phyloP scores from a whole-genome alignment of 2,113 vertebrate genomes.

The Ailuropoda melanoleuca region DNA sequence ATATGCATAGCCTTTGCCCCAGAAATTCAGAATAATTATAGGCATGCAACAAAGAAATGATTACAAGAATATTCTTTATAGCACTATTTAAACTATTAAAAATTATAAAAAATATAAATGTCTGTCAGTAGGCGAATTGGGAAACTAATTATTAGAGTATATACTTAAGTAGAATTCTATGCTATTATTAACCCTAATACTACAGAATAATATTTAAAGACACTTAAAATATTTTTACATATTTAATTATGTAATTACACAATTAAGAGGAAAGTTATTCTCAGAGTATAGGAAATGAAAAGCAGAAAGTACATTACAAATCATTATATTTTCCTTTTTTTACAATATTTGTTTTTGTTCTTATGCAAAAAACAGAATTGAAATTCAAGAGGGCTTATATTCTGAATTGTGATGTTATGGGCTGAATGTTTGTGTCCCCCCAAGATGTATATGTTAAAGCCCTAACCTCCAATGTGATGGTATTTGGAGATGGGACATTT shows the following conservation, averaged over 20 bases:
- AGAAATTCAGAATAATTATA: constrained; percentile 49
- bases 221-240: constrained; percentile 21
- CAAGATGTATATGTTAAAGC: background rate
- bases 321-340: background rate
- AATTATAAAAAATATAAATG: constrained; percentile 40
- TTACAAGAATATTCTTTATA: constrained; percentile 25
- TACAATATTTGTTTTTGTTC: background rate
- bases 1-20: background rate
- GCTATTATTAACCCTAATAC: background rate
- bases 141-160: background rate
- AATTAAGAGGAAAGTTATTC: background rate
- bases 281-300: constrained; percentile 25
- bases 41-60: background rate
- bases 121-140: background rate
- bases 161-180: background rate
- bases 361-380: background rate
- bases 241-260: background rate
- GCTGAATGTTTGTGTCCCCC: background rate
- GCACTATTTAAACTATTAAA: constrained; percentile 6
- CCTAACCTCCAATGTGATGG: background rate
- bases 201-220: constrained; percentile 21
- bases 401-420: background rate
- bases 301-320: background rate
- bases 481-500: background rate
- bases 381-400: background rate